A percentile compares a stretch with the other conserved stretches of the same genome.
phyloP scores from a whole-genome alignment of 2,113 vertebrate genomes.

The Ochotona princeps region DNA sequence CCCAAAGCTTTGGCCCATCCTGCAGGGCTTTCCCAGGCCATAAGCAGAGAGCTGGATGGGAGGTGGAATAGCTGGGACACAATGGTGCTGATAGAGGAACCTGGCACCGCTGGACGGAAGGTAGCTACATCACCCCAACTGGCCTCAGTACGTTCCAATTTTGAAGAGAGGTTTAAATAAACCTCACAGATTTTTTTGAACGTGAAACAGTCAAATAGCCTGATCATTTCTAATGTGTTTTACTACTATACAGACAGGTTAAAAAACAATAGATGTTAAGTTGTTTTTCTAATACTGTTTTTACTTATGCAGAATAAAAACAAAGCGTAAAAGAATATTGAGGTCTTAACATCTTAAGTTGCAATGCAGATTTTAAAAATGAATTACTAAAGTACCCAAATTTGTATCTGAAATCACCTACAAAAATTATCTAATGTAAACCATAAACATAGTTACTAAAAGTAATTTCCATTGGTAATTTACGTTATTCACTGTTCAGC shows the following conservation, averaged over 20 bases:
- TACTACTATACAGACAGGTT: not conserved
- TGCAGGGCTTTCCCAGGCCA: no score
- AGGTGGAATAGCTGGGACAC: no score
- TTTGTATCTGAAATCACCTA: constrained; percentile 18
- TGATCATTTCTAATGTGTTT: not conserved
- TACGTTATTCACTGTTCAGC: not conserved
- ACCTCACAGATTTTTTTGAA: constrained; percentile 31
- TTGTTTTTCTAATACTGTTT: no score
- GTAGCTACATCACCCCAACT: no score
- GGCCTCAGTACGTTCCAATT: not conserved
- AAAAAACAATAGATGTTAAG: not conserved
- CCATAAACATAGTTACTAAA: constrained; percentile 11
- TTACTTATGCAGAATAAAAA: constrained; percentile 29
- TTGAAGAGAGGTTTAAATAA: not conserved
- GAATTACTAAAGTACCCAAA: constrained; percentile 5
- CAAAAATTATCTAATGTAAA: constrained; percentile 28
- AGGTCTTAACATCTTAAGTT: not conserved
- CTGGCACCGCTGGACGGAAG: no score
- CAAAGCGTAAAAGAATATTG: constrained; percentile 11
- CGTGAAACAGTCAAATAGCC: not conserved
- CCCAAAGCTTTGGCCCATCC: no score
- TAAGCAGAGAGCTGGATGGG: no score
- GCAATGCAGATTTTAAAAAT: not conserved
- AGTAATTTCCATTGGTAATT: constrained; percentile 4
- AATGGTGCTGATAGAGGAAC: no score